Evolutionary conservation across 2,888 invertebrate genomes (phyloP).

Genomic region (Vanessa cardui): DNA sequence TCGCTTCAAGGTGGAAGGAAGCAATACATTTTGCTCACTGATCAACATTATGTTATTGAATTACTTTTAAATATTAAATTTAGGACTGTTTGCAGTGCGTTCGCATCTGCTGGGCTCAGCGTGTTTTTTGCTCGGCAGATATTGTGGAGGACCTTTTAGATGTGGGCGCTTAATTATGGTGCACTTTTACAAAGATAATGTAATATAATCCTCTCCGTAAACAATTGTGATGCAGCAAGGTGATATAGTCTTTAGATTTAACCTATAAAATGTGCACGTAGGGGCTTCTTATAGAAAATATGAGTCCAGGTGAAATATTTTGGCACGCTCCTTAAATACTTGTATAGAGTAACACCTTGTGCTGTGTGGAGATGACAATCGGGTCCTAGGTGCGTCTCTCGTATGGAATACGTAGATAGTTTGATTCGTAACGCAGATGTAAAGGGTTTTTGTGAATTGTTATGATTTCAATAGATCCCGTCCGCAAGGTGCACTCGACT

Average conservation of each 20-base stretch:
- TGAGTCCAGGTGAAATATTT: slow-evolving; percentile 61
- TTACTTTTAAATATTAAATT: slow-evolving; percentile 77
- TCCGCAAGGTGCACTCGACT: slow-evolving; percentile 64
- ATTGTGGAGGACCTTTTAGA: slow-evolving; percentile 63
- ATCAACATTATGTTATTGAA: slow-evolving; percentile 82
- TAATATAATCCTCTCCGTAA: slow-evolving; percentile 77
- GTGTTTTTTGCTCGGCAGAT: slow-evolving; percentile 58
- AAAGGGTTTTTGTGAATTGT: slow-evolving; percentile 71
- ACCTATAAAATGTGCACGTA: slow-evolving; percentile 57
- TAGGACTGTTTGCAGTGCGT: slow-evolving; percentile 70
- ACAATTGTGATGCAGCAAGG: slow-evolving; percentile 73
- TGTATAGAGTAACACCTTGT: slow-evolving; percentile 52
- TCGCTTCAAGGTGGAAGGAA: slow-evolving; percentile 79
- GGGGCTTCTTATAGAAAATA: slow-evolving; percentile 61
- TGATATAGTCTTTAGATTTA: slow-evolving; percentile 58
- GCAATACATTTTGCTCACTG: slow-evolving; percentile 76
- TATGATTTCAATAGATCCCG: slow-evolving; percentile 61
- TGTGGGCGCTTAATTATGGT: slow-evolving; percentile 80
- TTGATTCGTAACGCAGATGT: slow-evolving; percentile 64
- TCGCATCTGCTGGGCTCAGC: slow-evolving; percentile 71
- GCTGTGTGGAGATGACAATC: slow-evolving; percentile 39
- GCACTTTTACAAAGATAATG: slow-evolving; percentile 77
- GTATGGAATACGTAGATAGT: slow-evolving; percentile 29
- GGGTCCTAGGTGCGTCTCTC: slow-evolving; percentile 36
- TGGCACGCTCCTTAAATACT: slow-evolving; percentile 72